phyloP scores from a whole-genome alignment of 2,113 vertebrate genomes.

The Pseudolaguvia tuberculata region DNA sequence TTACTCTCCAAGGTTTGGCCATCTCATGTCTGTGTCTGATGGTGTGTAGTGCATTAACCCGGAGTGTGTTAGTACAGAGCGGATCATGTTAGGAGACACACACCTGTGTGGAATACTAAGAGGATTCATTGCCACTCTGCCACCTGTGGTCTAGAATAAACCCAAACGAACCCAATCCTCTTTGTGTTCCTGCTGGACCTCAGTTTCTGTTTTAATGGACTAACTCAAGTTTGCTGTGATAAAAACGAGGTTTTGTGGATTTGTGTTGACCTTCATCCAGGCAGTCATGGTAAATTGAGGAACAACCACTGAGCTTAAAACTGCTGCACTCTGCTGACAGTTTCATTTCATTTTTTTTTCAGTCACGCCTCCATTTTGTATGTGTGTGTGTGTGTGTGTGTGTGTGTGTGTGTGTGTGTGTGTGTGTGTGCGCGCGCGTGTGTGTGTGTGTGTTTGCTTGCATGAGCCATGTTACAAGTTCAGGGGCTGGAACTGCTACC shows the following conservation, averaged over 20 bases:
- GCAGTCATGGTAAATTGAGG: neutral
- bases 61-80: neutral
- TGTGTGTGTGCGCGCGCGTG: too few species aligned
- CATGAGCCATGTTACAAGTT: neutral
- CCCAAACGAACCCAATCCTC: neutral
- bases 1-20: conserved; percentile 69
- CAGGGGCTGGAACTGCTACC: neutral
- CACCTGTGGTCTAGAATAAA: neutral
- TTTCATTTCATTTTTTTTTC: conserved; percentile 25
- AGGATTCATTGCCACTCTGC: neutral
- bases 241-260: neutral
- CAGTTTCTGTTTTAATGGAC: neutral
- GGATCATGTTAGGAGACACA: neutral
- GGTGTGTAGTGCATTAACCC: neutral
- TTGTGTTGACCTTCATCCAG: neutral
- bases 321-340: neutral
- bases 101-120: conserved; percentile 2
- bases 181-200: neutral
- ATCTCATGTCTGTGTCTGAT: conserved; percentile 16
- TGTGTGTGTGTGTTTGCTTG: neutral
- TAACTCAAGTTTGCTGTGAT: neutral
- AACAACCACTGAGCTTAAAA: conserved; percentile 6
- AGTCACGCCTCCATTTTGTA: neutral
- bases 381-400: neutral
- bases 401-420: neutral